These are phyloP conservation scores for Stegostoma tigrinum DNA, from an alignment of 2,113 vertebrate genomes.

Conservation along the genomic window DNA sequence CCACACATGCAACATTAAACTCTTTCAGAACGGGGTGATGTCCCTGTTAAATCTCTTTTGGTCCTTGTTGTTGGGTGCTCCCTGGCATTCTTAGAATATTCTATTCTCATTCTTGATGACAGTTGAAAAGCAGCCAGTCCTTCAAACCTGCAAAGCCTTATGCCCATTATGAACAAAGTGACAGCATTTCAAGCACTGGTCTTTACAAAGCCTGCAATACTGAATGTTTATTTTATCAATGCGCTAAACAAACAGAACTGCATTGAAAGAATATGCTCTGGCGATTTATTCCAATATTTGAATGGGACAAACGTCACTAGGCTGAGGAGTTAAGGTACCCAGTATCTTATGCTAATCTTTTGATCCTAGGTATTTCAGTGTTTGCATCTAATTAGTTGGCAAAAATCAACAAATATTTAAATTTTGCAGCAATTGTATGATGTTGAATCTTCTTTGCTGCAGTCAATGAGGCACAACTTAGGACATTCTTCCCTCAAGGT, in stretches of 20 bases:
- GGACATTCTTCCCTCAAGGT: background rate
- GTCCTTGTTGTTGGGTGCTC: background rate
- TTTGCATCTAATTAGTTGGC: background rate
- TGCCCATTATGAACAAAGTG: background rate
- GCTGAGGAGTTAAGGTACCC: background rate
- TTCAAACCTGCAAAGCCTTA: background rate
- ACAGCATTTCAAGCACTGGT: background rate
- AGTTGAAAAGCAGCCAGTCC: background rate
- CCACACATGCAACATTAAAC: constrained; percentile 4
- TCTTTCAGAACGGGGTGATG: background rate
- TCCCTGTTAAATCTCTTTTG: background rate
- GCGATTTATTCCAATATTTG: background rate
- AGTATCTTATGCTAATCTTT: background rate
- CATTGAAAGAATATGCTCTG: background rate
- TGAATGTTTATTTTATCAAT: background rate
- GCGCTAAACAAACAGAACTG: background rate
- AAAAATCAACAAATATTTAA: background rate
- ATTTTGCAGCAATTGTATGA: background rate
- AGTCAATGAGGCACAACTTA: background rate
- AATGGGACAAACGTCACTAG: background rate
- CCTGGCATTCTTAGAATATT: background rate
- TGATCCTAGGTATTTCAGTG: background rate
- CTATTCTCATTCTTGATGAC: background rate
- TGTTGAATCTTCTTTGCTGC: background rate
- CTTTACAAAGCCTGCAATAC: background rate